A percentile compares a stretch with the other conserved stretches of the same genome.
Conservation (phyloP, 2,797 vertebrate genomes). For the Spheniscus humboldti region DNA sequence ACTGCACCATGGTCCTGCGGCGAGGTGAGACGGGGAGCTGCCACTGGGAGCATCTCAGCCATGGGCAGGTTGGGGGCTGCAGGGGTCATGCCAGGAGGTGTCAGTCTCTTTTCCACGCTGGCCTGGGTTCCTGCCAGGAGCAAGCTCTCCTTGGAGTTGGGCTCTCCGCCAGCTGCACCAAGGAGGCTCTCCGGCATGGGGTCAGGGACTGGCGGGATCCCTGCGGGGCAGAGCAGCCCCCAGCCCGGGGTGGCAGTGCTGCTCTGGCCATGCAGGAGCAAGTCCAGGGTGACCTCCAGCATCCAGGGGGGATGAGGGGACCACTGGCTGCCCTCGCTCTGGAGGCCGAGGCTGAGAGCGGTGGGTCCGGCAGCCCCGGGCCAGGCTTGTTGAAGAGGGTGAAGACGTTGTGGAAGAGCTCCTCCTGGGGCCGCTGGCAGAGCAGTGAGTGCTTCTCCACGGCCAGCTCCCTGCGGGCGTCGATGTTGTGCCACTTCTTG, state of each 20-base stretch:
- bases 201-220: not conserved
- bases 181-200: not conserved
- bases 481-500: not conserved
- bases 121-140: no score
- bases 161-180: not conserved
- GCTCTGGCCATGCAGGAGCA: not conserved
- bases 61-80: not conserved
- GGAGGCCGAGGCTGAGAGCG: not conserved
- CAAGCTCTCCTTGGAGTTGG: not conserved
- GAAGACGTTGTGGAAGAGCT: not conserved
- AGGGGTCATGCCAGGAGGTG: not conserved
- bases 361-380: accelerated
- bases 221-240: not conserved
- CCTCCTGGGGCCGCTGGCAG: not conserved
- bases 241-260: not conserved
- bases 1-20: not conserved
- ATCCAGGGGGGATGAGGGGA: no score
- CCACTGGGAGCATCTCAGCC: not conserved
- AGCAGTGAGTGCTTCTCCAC: not conserved
- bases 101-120: not conserved
- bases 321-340: not conserved
- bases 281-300: not conserved
- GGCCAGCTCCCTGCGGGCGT: not conserved
- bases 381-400: not conserved
- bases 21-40: not conserved